Percentiles rank a stretch among this genome's conserved stretches.
Conservation (phyloP, 2,797 vertebrate genomes). For the Rhinichthys osculus region DNA sequence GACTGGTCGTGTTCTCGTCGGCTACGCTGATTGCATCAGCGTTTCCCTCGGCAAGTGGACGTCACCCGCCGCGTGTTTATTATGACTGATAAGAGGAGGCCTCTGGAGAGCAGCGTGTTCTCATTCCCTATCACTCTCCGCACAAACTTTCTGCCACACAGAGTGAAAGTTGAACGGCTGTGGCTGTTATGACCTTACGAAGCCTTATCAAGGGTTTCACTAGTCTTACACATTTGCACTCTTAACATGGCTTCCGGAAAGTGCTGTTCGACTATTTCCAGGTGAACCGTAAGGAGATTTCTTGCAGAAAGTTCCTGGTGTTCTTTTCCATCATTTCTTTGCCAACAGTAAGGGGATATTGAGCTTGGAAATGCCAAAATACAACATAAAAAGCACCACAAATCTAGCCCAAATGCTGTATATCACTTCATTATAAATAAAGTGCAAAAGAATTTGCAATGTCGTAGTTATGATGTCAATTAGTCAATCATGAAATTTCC, state of each 20-base stretch:
- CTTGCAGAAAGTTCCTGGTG: neutral
- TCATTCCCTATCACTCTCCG: constrained; percentile 1
- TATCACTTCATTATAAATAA: neutral
- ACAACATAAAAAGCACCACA: neutral
- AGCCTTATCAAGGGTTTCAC: neutral
- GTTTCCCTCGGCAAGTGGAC: constrained; percentile 15
- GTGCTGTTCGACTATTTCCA: neutral
- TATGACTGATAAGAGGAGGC: constrained; percentile 46
- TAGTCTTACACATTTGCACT: neutral
- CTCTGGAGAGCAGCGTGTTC: constrained; percentile 24
- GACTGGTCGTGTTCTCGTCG: neutral
- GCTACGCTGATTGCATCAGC: neutral
- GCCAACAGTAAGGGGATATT: neutral
- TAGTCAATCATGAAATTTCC: neutral
- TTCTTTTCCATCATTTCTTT: neutral
- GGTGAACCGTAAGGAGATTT: neutral
- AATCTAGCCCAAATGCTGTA: neutral
- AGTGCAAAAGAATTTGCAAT: neutral
- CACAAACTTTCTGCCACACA: constrained; percentile 16
- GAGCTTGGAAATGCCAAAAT: neutral
- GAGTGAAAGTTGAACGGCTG: neutral
- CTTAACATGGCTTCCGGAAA: neutral
- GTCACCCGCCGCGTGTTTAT: constrained; percentile 32
- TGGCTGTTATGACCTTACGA: neutral
- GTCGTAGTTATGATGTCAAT: neutral